Base-by-base conservation (phyloP, 2,888 invertebrate genomes). In the Nezara viridula region DNA sequence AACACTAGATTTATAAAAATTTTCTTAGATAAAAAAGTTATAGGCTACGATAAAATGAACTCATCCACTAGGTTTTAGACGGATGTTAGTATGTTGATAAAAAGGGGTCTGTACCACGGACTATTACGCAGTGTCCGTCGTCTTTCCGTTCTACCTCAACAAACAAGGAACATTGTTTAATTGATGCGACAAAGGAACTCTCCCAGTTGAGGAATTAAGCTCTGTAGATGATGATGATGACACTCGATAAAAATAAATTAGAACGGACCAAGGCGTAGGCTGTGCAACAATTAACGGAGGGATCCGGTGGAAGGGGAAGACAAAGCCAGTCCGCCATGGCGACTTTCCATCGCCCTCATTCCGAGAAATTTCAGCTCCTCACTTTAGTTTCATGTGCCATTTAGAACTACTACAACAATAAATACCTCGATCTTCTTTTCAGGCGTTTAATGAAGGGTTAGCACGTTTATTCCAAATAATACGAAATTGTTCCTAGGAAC, bases 211-310 rank as follows among this genome's bases (percentile, higher is more conserved):
- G 37, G 12, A 81, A 81, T 81, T 81, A 81, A 44, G n/a, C 81
- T 10, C 81, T 44, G 10, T 0, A 44, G 44, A 44, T 44, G 44
- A 47, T 81, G 81, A 44, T 81, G 40, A 81, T 81, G 44, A 44
- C 44, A 81, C 81, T 81, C 44, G 81, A 81, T 81, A 47, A 81
- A 81, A 81, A 81, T 24, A 81, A 81, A 81, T 81, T 81, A 81
- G 44, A 81, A 81, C 40, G 14, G 24, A 14, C n/a, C 6, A 6
- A 81, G 47, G 81, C 81, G 81, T 81, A 81, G 81, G 81, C 81
- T 81, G 81, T 81, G 81, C 44, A 81, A 81, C 81, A 81, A 81
- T 47, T 81, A 81, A 47, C 81, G 81, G 77, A 44, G 77, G 44
- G 81, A n/a, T 0, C 44, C 6, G 44, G 81, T n/a, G 81, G 81